Percentiles rank a stretch among this genome's conserved stretches.
phyloP scores from a whole-genome alignment of 2,888 invertebrate genomes.

The Parthenolecanium corni region DNA sequence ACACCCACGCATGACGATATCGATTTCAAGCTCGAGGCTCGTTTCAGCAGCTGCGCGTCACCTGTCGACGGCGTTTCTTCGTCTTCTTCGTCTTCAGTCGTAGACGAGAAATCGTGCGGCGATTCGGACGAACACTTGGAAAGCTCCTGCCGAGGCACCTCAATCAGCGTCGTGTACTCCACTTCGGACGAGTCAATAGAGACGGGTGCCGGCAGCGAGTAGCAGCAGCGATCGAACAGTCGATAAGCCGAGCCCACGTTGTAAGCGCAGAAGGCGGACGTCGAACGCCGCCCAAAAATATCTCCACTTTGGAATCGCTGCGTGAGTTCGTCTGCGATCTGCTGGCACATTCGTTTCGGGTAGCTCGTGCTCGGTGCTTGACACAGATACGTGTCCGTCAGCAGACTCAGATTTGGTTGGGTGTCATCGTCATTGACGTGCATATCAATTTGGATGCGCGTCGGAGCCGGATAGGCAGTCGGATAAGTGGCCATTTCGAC shows the following conservation, averaged over 20 bases:
- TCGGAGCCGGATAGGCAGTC: neutral
- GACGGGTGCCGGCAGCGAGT: neutral
- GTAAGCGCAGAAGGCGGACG: neutral
- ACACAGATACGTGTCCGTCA: neutral
- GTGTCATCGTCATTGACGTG: neutral
- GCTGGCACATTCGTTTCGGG: neutral
- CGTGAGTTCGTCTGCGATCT: conserved; percentile 2
- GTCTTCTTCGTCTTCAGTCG: conserved; percentile 19
- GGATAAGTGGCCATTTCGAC: neutral
- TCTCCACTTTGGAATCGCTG: neutral
- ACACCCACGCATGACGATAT: conserved; percentile 7
- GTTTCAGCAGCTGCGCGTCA: neutral
- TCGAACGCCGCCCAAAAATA: neutral
- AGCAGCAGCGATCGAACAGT: no score
- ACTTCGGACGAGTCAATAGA: conserved; percentile 16
- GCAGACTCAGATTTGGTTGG: neutral
- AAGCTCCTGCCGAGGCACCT: neutral
- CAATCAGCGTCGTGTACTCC: conserved; percentile 11
- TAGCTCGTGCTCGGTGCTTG: neutral
- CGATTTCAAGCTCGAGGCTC: neutral
- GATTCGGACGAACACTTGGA: neutral
- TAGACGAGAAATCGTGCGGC: conserved; percentile 18
- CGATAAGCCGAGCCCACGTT: neutral
- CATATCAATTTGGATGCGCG: neutral
- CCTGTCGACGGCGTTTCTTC: neutral